These are phyloP conservation scores for Leptoclinus maculatus DNA, from an alignment of 2,797 vertebrate species.

Conservation along the genomic window DNA sequence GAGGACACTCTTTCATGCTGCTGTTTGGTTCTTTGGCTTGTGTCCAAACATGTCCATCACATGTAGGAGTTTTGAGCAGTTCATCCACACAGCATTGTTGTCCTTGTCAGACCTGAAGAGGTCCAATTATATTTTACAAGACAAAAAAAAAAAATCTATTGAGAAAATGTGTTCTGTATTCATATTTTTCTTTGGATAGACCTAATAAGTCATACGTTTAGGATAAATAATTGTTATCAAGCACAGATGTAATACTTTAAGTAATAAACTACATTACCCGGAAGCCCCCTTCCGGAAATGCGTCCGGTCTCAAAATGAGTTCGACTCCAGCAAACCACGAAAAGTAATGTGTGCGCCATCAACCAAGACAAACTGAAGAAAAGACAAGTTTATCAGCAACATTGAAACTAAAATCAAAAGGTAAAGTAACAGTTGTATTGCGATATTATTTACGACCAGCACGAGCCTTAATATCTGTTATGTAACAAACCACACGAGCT, in stretches of 20 bases:
- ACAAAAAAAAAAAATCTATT: background rate
- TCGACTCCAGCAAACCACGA: slow-evolving; percentile 8
- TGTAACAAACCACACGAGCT: background rate
- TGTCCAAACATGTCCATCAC: too few relatives aligned
- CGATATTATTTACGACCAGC: rapidly evolving
- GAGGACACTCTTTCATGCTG: background rate
- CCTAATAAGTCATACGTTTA: background rate
- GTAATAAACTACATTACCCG: slow-evolving; percentile 68
- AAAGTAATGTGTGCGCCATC: slow-evolving; percentile 18
- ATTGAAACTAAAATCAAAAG: slow-evolving; percentile 8
- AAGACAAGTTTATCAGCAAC: background rate
- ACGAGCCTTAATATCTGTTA: rapidly evolving
- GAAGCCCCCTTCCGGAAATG: slow-evolving; percentile 16
- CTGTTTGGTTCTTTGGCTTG: background rate
- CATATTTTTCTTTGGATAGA: background rate
- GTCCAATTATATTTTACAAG: background rate
- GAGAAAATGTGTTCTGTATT: background rate
- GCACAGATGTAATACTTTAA: background rate
- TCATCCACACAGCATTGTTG: background rate
- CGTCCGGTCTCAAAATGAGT: slow-evolving; percentile 27
- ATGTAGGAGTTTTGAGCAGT: background rate
- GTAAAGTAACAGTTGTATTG: slow-evolving; percentile 6
- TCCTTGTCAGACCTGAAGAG: background rate
- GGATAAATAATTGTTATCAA: background rate
- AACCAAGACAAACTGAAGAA: background rate